Conservation (phyloP, 2,888 invertebrate genomes). For the Cetonia aurata region DNA sequence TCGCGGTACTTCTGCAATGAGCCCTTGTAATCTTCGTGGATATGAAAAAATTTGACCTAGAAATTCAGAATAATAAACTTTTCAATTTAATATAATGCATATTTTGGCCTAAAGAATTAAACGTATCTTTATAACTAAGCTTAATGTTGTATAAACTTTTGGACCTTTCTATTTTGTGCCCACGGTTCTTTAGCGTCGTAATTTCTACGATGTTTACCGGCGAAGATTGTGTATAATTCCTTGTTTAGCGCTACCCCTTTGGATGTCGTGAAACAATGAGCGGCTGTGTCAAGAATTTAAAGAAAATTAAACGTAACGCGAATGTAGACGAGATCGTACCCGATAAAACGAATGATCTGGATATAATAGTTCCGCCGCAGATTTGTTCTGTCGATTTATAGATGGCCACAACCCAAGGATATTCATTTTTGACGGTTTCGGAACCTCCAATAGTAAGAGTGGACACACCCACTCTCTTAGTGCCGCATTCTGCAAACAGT, state of each 20-base stretch:
- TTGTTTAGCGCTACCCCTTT: conserved; percentile 43
- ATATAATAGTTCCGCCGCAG: conserved; percentile 39
- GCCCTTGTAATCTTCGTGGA: conserved; percentile 55
- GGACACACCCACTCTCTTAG: conserved; percentile 5
- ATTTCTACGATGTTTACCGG: conserved; percentile 60
- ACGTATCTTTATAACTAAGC: neutral
- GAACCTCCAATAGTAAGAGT: conserved; percentile 18
- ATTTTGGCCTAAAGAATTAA: neutral
- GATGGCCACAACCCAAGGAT: conserved; percentile 41
- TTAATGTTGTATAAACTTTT: neutral
- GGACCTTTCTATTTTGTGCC: conserved; percentile 22
- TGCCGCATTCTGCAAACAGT: conserved; percentile 23
- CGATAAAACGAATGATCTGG: conserved; percentile 31
- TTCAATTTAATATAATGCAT: neutral
- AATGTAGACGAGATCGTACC: conserved; percentile 16
- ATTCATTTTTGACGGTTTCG: conserved; percentile 1
- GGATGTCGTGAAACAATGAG: conserved; percentile 56
- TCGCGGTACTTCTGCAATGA: conserved; percentile 51
- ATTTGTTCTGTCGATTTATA: conserved; percentile 18
- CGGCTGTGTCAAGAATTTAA: conserved; percentile 8
- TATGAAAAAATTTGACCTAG: conserved; percentile 53
- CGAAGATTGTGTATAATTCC: conserved; percentile 53
- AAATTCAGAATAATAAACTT: neutral
- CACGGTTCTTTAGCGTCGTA: conserved; percentile 54
- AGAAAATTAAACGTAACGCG: neutral